Evolutionary conservation across 2,888 invertebrate genomes (phyloP), one percentile per base, ranked within the genome.

Genomic region (Corbicula japonica): DNA sequence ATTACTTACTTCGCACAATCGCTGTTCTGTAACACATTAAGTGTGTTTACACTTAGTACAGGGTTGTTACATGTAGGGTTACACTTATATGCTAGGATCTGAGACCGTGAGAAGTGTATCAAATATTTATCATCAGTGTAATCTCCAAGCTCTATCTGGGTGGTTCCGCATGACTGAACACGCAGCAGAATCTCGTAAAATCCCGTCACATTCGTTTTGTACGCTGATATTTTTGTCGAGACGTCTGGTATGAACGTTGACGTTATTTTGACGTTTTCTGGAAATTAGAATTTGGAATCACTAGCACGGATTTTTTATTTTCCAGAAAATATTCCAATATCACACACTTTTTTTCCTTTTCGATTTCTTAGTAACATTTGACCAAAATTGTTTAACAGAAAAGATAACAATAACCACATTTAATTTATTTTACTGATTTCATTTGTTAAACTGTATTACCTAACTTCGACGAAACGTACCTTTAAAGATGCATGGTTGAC

Each of bases 221-320:
- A 35, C 23, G 66, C 28, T 18, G 41, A 30, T 28, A 66, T 41
- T 38, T 54, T 15, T 4, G 26, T 41, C 6, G 66, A 23, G 10
- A n/a, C 23, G 18, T 46, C 46, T 12, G 50, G n/a, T 28, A 48
- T 48, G 38, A 70, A 60, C 35, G 60, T 60, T n/a, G 35, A 32
- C 12, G 58, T 48, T 28, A 70, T 38, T 26, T 60, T 46, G 34
- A 26, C 50, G 38, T 62, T 54, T 54, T 71, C 71, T 71, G 61
- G 28, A 50, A 8, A 12, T n/a, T n/a, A n/a, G n/a, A n/a, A n/a
- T n/a, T n/a, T n/a, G n/a, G n/a, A n/a, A n/a, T n/a, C n/a, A n/a
- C n/a, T n/a, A n/a, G n/a, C n/a, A n/a, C n/a, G n/a, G n/a, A n/a
- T n/a, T n/a, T n/a, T n/a, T n/a, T n/a, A n/a, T n/a, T n/a, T n/a